Percentiles rank a stretch among this genome's conserved stretches.
These are phyloP conservation scores for Drosophila peninsularis DNA, from an alignment of 2,888 invertebrate genomes.

Conservation along the genomic window DNA sequence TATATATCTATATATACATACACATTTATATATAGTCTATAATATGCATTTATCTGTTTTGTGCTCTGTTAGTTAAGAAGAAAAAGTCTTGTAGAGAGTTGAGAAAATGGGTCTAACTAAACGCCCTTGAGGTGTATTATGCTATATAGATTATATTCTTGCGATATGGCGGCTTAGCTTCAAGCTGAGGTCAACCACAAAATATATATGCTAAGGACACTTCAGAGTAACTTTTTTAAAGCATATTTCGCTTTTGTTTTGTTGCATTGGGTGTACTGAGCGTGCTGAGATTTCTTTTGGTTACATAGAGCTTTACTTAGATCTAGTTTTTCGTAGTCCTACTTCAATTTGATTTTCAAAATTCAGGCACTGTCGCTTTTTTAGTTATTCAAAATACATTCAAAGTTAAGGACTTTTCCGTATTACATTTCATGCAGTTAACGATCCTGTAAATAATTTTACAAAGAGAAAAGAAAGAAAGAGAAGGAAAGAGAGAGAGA, in stretches of 20 bases:
- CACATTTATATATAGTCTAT: conserved; percentile 8
- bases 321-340: conserved; percentile 7
- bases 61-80: conserved; percentile 30
- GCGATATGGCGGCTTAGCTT: conserved; percentile 46
- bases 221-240: conserved; percentile 64
- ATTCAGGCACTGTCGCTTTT: conserved; percentile 58
- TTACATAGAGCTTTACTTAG: conserved; percentile 30
- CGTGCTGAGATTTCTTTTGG: conserved; percentile 27
- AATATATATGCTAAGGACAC: conserved; percentile 67
- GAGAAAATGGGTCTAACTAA: conserved; percentile 7
- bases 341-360: conserved; percentile 5
- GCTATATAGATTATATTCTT: conserved; percentile 2
- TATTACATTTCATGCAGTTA: conserved; percentile 84
- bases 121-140: conserved; percentile 22
- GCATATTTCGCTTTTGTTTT: not conserved
- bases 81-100: conserved; percentile 41
- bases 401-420: conserved; percentile 82
- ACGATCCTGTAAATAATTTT: conserved; percentile 81
- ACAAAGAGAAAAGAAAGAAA: conserved; percentile 48
- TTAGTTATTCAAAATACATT: conserved; percentile 75
- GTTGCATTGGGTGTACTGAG: conserved; percentile 22
- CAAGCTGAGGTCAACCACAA: conserved; percentile 46
- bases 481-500: conserved; percentile 26
- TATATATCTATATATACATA: not conserved
- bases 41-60: conserved; percentile 33